These are phyloP conservation scores for Lepus americanus DNA, from an alignment of 2,113 vertebrate species.

Conservation along the genomic window DNA sequence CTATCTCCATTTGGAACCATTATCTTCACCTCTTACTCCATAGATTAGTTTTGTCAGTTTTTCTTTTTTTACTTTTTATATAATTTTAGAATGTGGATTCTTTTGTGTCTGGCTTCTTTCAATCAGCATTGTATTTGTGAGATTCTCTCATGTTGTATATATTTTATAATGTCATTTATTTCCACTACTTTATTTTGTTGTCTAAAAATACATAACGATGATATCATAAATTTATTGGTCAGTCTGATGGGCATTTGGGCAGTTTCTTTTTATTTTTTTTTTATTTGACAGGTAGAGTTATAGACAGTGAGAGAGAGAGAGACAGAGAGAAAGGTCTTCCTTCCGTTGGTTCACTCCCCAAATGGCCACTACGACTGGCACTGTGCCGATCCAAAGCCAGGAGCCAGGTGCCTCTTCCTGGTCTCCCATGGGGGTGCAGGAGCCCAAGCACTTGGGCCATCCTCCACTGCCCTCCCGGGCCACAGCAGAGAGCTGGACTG, in stretches of 20 bases:
- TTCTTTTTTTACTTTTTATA: neutral
- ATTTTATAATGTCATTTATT: constrained; percentile 10
- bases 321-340: no score
- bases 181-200: neutral
- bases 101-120: constrained; percentile 31
- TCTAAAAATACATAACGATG: neutral
- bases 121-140: constrained; percentile 41
- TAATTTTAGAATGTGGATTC: neutral
- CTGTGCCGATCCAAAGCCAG: no score
- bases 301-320: no score
- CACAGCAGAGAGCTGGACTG: no score
- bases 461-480: no score
- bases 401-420: no score
- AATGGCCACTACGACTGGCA: no score
- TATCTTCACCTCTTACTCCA: neutral
- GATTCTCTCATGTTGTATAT: neutral
- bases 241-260: neutral
- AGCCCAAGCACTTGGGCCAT: no score
- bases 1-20: neutral
- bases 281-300: no score
- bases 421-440: no score
- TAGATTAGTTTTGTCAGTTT: neutral
- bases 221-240: neutral
- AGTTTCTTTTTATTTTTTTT: neutral
- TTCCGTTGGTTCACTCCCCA: no score